Evolutionary conservation across 1,140 invertebrate genomes (phyloP), one percentile per base, ranked within the genome.

Genomic region (Brevipalpus yothersi): DNA sequence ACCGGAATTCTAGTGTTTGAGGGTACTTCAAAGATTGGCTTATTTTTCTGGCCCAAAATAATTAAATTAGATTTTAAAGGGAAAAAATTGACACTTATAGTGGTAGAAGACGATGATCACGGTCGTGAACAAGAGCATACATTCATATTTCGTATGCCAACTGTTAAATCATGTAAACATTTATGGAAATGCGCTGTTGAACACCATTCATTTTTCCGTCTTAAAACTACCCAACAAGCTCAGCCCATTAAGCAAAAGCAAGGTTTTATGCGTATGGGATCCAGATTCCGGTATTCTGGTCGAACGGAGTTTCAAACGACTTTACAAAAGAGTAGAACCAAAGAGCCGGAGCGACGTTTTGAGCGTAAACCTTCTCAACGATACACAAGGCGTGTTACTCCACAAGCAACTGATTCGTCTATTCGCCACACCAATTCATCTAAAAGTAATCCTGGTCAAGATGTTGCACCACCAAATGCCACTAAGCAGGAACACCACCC

Each of bases 1-100:
- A 92, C 88, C 69, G 94, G 94, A 58, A 86, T 98, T 68, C 83
- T 97, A 66, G 83, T 98, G 51, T 80, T 97, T 67, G 80, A 94
- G 65, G 92, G 91, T 69, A 84, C 87, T 73, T 86, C 81, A 70
- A 96, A 94, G 75, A 94, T 98, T 65, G 94, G 92, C 64, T 89
- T 95, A 72, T 98, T 98, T 75, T 95, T 93, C 73, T 99, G 94
- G 94, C 89, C 90, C 53, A 80, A 90, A 70, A 93, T 95, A 67
- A 87, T 83, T 62, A 93, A 93, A 76, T 82, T 94, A 65, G 91
- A 89, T 72, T 90, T 88, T 73, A 93, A 93, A 77, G 87, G 85
- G 69, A 95, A 94, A 71, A 93, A 92, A 70, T 73, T 96, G 49
- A 93, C 88, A 0, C 73, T 97, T 51, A 83, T 92, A 57, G 91